Evolutionary conservation across 2,113 vertebrate genomes (phyloP).

Genomic region (Tyto alba): DNA sequence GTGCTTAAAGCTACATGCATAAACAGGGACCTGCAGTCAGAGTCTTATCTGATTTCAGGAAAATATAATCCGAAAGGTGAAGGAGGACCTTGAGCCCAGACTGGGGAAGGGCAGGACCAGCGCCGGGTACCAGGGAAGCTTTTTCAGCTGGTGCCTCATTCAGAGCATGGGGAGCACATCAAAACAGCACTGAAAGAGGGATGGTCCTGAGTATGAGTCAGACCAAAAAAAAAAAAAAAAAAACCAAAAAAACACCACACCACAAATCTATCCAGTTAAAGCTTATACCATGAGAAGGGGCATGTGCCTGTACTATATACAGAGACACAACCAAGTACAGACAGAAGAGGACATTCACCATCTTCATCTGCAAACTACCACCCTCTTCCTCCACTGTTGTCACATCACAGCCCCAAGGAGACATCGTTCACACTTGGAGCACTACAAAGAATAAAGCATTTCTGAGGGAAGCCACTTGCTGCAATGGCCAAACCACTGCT

Average conservation of each 20-base stretch:
- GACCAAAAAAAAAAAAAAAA: neutral
- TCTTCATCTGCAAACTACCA: too few species aligned
- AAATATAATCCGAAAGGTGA: neutral
- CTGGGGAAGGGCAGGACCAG: neutral
- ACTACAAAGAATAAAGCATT: neutral
- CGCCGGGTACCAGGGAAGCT: neutral
- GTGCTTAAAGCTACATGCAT: neutral
- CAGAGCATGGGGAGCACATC: neutral
- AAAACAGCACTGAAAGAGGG: neutral
- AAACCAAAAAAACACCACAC: too few species aligned
- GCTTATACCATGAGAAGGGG: neutral
- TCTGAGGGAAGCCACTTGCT: neutral
- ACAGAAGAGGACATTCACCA: neutral
- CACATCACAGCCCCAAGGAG: neutral
- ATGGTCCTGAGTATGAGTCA: neutral
- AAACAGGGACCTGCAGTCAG: neutral
- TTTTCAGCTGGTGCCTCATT: neutral
- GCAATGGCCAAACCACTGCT: neutral
- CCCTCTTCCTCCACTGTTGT: neutral
- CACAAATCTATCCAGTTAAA: neutral
- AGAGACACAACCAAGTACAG: neutral
- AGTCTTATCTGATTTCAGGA: neutral
- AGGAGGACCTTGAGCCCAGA: neutral
- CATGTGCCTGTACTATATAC: fast-evolving
- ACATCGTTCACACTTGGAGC: neutral